Evolutionary conservation across 2,113 vertebrate genomes (phyloP), one percentile per base, ranked within the genome.

Genomic region (Lanius collurio): DNA sequence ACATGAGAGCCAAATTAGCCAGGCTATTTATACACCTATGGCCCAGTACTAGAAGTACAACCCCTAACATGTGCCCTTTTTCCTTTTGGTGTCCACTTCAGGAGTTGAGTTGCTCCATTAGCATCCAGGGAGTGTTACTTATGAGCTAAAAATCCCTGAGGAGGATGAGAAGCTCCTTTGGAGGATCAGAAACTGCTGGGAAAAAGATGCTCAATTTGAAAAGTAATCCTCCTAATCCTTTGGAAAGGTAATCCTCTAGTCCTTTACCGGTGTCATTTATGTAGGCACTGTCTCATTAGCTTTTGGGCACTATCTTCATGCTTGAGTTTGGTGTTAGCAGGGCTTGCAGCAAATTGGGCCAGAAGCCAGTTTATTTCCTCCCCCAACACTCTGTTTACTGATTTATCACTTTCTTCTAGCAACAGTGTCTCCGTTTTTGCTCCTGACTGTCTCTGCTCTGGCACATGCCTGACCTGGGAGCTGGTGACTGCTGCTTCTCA

Each of bases 371-470:
- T 42, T 83, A 23, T 64, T 84, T 76, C 44, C 20, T 67, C 3
- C 1, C 19, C 5, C 28, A 49, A 50, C 2, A 2, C 4, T 23
- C 22, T 70, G 33, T 59, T 76, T 90, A 63, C 63, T 44, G 70
- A 83, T 83, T 69, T 88, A 85, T 77, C 59, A 9, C 82, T 88
- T 87, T 85, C 55, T 86, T 95, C 35, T 74, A 94, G 84, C 82
- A 93, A 46, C 30, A 39, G 55, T 49, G 41, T 62, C 69, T 91
- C 42, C 21, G 44, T 55, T 92, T 90, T 65, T 35, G 33, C 67
- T 83, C 27, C 62, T 52, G 41, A 16, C n/a, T 56, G 28, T 33
- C 87, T 79, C 62, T 88, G 71, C 52, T 47, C 4, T 2, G 33
- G 75, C 47, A 80, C 27, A 12, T 5, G n/a, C 15, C 28, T 1